Conservation (phyloP, 2,797 vertebrate genomes). For the Oreonectes daqikongensis region DNA sequence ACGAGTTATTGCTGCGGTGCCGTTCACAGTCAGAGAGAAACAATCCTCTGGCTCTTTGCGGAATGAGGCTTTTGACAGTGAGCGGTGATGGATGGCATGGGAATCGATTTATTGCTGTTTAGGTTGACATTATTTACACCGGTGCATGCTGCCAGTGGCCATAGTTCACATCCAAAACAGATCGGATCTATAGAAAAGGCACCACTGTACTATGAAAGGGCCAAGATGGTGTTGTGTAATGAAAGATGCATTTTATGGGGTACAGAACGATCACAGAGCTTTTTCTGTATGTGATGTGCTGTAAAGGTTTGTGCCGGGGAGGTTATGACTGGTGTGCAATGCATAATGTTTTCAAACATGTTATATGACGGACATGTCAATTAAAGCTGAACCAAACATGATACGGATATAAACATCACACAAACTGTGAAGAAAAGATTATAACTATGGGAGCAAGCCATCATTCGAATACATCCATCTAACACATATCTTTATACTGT, state of each 20-base stretch:
- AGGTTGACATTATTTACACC: slow-evolving; percentile 31
- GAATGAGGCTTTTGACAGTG: slow-evolving; percentile 10
- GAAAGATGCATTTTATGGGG: slow-evolving; percentile 1
- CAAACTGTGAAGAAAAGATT: background rate
- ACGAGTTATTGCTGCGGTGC: slow-evolving; percentile 36
- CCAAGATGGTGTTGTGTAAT: background rate
- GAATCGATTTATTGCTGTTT: slow-evolving; percentile 25
- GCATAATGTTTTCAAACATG: slow-evolving; percentile 13
- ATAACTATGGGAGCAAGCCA: no score
- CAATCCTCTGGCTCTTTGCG: slow-evolving; percentile 17
- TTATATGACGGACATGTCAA: slow-evolving; percentile 8
- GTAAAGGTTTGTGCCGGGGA: background rate
- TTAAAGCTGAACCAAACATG: background rate
- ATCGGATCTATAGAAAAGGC: slow-evolving; percentile 15
- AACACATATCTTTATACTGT: background rate
- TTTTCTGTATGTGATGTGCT: slow-evolving; percentile 5
- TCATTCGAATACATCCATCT: background rate
- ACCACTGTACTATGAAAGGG: slow-evolving; percentile 2
- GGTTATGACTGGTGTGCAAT: slow-evolving; percentile 13
- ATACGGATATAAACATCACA: background rate
- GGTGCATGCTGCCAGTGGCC: slow-evolving; percentile 5
- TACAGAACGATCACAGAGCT: slow-evolving; percentile 19
- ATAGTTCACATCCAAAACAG: slow-evolving; percentile 25
- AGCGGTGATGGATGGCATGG: background rate
- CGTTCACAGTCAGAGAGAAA: slow-evolving; percentile 34